A percentile compares a stretch with the other conserved stretches of the same genome.
Conservation (phyloP, 1,140 invertebrate species). For the Aradophagus sp. region DNA sequence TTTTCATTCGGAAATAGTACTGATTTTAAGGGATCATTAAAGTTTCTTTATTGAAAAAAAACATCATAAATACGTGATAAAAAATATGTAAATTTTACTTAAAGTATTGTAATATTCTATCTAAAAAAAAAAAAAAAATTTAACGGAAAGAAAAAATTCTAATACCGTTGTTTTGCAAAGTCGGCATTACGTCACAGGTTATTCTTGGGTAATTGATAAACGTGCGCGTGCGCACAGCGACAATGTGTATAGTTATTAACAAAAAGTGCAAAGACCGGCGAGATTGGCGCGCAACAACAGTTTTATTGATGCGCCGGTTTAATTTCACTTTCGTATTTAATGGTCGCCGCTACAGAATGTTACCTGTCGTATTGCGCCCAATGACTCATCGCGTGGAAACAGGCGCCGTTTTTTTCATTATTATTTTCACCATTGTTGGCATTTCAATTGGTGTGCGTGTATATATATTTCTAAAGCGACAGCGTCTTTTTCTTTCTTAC, state of each 20-base stretch:
- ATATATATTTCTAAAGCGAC: too few species aligned
- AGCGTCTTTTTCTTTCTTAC: too few species aligned
- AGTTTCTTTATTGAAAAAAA: too few species aligned
- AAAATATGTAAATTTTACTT: too few species aligned
- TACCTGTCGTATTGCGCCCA: slow-evolving; percentile 20
- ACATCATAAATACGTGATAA: background rate
- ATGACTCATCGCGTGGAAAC: too few species aligned
- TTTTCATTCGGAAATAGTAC: background rate
- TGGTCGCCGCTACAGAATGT: slow-evolving; percentile 12
- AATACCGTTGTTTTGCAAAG: background rate
- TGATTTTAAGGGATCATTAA: too few species aligned
- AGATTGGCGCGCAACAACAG: slow-evolving; percentile 11
- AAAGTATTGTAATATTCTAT: too few species aligned
- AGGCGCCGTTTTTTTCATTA: too few species aligned
- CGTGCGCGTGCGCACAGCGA: slow-evolving; percentile 1
- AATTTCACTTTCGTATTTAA: slow-evolving; percentile 42
- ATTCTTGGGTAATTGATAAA: background rate
- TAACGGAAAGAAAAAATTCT: slow-evolving; percentile 1
- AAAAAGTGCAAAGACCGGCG: slow-evolving; percentile 28
- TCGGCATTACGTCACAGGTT: slow-evolving; percentile 6
- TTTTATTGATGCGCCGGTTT: slow-evolving; percentile 34
- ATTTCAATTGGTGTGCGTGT: too few species aligned
- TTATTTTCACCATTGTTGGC: too few species aligned
- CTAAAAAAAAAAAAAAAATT: too few species aligned
- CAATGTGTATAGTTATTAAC: slow-evolving; percentile 19